phyloP scores from a whole-genome alignment of 2,797 vertebrate species.

The Rhinophrynus dorsalis region DNA sequence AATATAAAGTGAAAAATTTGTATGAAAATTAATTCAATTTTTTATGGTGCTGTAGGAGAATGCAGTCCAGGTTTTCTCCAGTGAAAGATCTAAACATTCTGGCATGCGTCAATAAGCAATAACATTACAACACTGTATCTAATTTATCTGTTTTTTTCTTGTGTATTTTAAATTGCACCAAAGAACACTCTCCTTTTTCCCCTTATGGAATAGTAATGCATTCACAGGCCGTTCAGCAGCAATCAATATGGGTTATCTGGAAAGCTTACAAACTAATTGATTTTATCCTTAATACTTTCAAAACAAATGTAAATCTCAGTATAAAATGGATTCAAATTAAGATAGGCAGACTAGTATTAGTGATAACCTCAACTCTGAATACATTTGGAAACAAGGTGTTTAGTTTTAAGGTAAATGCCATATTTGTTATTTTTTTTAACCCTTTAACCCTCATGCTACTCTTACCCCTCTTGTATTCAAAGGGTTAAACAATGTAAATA shows the following conservation, averaged over 20 bases:
- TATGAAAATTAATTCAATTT: no score
- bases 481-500: not conserved
- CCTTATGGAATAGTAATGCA: not conserved
- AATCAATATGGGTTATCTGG: slow-evolving; percentile 31
- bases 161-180: not conserved
- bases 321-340: slow-evolving; percentile 31
- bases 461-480: no score
- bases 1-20: no score
- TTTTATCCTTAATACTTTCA: slow-evolving; percentile 32
- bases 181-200: not conserved
- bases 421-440: no score
- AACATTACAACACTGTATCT: no score
- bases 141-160: no score
- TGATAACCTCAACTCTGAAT: not conserved
- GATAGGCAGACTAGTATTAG: not conserved
- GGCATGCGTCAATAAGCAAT: no score
- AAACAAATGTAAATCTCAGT: slow-evolving; percentile 17
- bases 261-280: slow-evolving; percentile 29
- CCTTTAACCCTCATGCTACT: no score
- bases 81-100: no score
- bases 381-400: not conserved
- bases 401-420: not conserved
- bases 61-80: no score
- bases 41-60: no score
- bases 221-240: not conserved